Conservation (phyloP, 2,888 invertebrate genomes). For the Lordiphosa andalusiaca region DNA sequence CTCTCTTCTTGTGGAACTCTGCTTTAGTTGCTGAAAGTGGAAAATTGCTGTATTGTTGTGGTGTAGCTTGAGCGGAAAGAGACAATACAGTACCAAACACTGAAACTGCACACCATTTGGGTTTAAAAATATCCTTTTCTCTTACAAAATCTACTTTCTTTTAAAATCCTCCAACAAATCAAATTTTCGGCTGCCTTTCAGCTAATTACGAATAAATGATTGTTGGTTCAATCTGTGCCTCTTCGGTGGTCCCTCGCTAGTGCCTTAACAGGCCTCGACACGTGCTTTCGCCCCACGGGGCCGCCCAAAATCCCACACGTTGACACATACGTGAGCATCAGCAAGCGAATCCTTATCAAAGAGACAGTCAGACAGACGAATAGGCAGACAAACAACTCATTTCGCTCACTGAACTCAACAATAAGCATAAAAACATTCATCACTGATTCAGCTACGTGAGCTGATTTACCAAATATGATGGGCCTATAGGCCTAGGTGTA, state of each 20-base stretch:
- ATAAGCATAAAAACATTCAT: slow-evolving; percentile 76
- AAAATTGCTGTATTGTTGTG: too few species aligned
- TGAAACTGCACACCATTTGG: too few species aligned
- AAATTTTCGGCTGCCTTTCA: too few species aligned
- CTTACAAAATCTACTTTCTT: too few species aligned
- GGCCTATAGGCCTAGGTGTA: slow-evolving; percentile 42
- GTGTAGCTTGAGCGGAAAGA: too few species aligned
- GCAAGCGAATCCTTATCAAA: background rate
- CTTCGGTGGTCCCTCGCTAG: background rate
- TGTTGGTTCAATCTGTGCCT: slow-evolving; percentile 13
- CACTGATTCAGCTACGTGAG: slow-evolving; percentile 74
- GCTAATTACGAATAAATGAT: slow-evolving; percentile 35
- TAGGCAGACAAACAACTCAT: slow-evolving; percentile 69
- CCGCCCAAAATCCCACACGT: slow-evolving; percentile 34
- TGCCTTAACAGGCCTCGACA: slow-evolving; percentile 10
- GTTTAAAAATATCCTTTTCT: too few species aligned
- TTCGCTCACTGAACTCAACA: slow-evolving; percentile 75
- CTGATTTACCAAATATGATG: slow-evolving; percentile 65
- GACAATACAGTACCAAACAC: too few species aligned
- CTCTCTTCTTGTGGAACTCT: too few species aligned
- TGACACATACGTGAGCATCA: slow-evolving; percentile 28
- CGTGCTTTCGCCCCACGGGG: slow-evolving; percentile 14
- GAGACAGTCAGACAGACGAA: slow-evolving; percentile 3
- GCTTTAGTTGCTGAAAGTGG: too few species aligned
- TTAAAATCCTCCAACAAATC: too few species aligned